phyloP scores from a whole-genome alignment of 2,797 vertebrate species.

The Sebastiscus tertius region DNA sequence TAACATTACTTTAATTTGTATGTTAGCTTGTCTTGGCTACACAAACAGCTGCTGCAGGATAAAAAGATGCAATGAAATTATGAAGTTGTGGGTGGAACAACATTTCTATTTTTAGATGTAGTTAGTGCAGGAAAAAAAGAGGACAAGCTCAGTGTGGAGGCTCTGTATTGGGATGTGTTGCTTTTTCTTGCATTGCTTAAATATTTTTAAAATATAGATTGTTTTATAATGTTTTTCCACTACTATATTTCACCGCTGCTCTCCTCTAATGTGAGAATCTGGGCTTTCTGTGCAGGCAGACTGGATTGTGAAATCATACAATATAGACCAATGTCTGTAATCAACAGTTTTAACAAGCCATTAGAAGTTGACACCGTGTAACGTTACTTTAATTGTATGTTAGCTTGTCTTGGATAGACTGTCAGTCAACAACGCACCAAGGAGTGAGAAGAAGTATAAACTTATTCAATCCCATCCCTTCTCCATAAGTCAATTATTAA shows the following conservation, averaged over 20 bases:
- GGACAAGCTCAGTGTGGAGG: background rate
- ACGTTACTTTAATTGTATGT: too few relatives aligned
- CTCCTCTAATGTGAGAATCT: background rate
- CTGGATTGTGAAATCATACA: background rate
- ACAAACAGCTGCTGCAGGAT: background rate
- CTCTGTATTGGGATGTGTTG: background rate
- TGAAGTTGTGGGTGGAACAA: background rate
- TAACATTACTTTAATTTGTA: too few relatives aligned
- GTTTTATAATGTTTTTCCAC: background rate
- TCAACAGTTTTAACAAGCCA: background rate
- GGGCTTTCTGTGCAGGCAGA: background rate
- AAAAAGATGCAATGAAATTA: background rate
- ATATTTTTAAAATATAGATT: background rate
- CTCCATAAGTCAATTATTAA: too few relatives aligned
- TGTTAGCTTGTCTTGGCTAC: background rate
- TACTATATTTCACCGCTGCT: background rate
- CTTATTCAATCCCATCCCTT: too few relatives aligned
- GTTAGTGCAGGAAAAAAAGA: background rate
- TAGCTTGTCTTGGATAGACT: too few relatives aligned
- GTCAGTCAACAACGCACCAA: too few relatives aligned
- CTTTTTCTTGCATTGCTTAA: background rate
- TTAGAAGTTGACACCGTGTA: too few relatives aligned
- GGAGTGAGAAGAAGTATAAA: too few relatives aligned
- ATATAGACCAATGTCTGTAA: background rate
- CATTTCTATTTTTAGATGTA: slow-evolving; percentile 13